Evolutionary conservation across 2,797 vertebrate genomes (phyloP), one percentile per base, ranked within the genome.

Genomic region (Gambusia yucatana): DNA sequence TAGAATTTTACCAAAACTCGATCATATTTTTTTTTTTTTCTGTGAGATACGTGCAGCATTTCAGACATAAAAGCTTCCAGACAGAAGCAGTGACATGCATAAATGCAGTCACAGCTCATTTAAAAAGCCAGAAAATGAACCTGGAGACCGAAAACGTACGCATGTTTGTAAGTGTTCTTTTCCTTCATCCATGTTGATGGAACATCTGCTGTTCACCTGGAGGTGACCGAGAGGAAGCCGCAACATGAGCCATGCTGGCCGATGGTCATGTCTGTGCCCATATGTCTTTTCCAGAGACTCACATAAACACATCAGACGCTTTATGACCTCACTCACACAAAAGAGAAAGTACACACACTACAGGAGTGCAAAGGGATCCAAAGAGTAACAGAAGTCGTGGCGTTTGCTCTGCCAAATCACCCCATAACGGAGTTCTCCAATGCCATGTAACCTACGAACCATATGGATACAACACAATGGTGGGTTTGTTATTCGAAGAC

Each of bases 201-300:
- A 83, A 82, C 92, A 91, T 87, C 91, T 92, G 88, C 83, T 85
- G 59, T 82, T 69, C 80, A 79, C 73, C 85, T 75, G 87, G 75
- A 91, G 90, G 88, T 88, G 83, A 90, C 72, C 0, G 76, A 83
- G 85, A 84, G 80, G 81, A 77, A 89, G 80, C 81, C 57, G 81
- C 80, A 87, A 91, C 90, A 82, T 81, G 84, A 88, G 92, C 89
- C 91, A 87, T 87, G 50, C 82, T 89, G 90, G 88, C 86, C 72
- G 52, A 61, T 33, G 82, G 80, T 82, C 17, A 57, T 80, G 74
- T 84, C 84, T 46, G 39, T 41, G 78, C 73, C 92, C 92, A 92
- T 92, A 91, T 93, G 93, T 72, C 88, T 17, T 13, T 78, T 86
- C 84, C 3, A 79, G 84, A 80, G 77, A 83, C 83, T 77, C 83